Conservation (phyloP, 2,888 invertebrate species). For the Ectemnius continuus region DNA sequence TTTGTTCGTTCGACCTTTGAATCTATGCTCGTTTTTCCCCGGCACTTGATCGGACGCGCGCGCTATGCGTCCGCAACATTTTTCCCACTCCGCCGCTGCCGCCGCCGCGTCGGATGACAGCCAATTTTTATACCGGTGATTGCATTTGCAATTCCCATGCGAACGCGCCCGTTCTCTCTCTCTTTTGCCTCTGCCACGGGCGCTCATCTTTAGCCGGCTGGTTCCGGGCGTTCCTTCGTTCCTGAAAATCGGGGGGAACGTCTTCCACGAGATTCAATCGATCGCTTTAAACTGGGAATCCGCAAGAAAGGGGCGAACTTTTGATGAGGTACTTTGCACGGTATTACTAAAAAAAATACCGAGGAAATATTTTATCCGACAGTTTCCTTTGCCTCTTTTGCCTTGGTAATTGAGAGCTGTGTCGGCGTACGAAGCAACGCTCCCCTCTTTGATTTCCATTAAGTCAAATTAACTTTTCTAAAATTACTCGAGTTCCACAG, state of each 20-base stretch:
- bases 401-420: no score
- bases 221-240: conserved; percentile 25
- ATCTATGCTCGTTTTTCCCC: not conserved
- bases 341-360: no score
- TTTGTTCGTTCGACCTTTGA: not conserved
- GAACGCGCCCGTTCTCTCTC: conserved; percentile 27
- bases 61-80: conserved; percentile 20
- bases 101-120: conserved; percentile 74
- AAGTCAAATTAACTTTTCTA: no score
- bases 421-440: no score
- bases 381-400: no score
- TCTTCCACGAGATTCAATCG: not conserved
- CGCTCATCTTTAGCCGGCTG: conserved; percentile 26
- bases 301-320: no score
- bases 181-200: conserved; percentile 45
- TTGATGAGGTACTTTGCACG: no score
- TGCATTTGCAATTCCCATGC: conserved; percentile 77
- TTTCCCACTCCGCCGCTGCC: conserved; percentile 64
- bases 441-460: no score
- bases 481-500: no score
- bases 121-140: conserved; percentile 77
- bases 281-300: no score
- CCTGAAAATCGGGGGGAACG: conserved; percentile 15
- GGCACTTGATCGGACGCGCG: not conserved
- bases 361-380: no score